Conservation (phyloP, 2,888 invertebrate genomes). For the Coenonympha arcania region DNA sequence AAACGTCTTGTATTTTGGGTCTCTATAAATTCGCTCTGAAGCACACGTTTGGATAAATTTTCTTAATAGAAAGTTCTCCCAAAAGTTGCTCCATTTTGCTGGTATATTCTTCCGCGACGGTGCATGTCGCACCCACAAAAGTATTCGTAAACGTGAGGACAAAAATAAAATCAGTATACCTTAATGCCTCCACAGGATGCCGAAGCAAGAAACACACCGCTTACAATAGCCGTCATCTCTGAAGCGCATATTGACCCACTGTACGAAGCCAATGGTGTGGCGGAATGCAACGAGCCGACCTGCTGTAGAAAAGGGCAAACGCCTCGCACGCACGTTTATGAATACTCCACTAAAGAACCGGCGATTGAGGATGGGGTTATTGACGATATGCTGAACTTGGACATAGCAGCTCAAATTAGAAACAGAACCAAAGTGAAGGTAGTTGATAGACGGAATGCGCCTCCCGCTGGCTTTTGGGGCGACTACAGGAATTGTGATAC, state of each 20-base stretch:
- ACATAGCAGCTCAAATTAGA: slow-evolving; percentile 35
- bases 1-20: too few relatives aligned
- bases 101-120: too few relatives aligned
- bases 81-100: too few relatives aligned
- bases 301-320: slow-evolving; percentile 82
- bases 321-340: slow-evolving; percentile 37
- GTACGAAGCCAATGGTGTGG: slow-evolving; percentile 79
- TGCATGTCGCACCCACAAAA: too few relatives aligned
- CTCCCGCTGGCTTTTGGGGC: slow-evolving; percentile 85
- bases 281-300: slow-evolving; percentile 81
- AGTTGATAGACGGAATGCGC: slow-evolving; percentile 26
- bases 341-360: slow-evolving; percentile 33
- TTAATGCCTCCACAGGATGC: slow-evolving; percentile 29
- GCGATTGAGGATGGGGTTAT: slow-evolving; percentile 41
- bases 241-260: slow-evolving; percentile 86
- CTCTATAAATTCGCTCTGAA: too few relatives aligned
- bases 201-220: slow-evolving; percentile 35
- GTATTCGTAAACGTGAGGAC: too few relatives aligned
- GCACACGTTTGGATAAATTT: too few relatives aligned
- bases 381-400: slow-evolving; percentile 41
- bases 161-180: too few relatives aligned
- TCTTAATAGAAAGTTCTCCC: too few relatives aligned
- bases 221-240: slow-evolving; percentile 79
- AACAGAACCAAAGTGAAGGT: slow-evolving; percentile 11
- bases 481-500: slow-evolving; percentile 85